phyloP scores from a whole-genome alignment of 2,888 invertebrate species.

The Trichogramma evanescens region DNA sequence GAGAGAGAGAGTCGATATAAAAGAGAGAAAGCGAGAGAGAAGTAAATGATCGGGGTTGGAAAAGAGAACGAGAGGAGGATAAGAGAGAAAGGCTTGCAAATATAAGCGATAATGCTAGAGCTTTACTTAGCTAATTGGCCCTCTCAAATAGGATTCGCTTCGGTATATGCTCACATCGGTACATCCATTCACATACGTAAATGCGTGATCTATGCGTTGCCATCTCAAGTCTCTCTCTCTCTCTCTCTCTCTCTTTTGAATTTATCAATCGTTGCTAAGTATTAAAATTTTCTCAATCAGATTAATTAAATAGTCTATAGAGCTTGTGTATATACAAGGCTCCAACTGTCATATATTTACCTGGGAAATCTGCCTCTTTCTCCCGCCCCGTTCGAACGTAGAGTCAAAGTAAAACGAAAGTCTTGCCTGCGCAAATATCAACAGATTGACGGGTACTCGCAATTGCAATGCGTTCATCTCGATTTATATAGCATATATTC shows the following conservation, averaged over 20 bases:
- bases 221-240: constrained; percentile 23
- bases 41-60: neutral
- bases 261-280: constrained; percentile 20
- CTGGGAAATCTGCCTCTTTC: too few species aligned
- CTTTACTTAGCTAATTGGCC: constrained; percentile 48
- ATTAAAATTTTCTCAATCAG: constrained; percentile 43
- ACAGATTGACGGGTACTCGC: too few species aligned
- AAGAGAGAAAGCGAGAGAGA: neutral
- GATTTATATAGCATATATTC: too few species aligned
- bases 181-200: too few species aligned
- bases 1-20: constrained; percentile 9
- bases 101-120: constrained; percentile 46
- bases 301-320: constrained; percentile 41
- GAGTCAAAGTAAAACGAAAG: too few species aligned
- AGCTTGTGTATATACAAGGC: too few species aligned
- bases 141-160: neutral
- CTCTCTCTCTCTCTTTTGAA: constrained; percentile 20
- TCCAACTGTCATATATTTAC: too few species aligned
- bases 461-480: too few species aligned
- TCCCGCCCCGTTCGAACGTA: too few species aligned
- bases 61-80: constrained; percentile 2
- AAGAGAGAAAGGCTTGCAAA: constrained; percentile 37
- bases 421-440: too few species aligned
- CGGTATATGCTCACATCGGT: too few species aligned
- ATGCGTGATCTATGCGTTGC: constrained; percentile 8